A percentile compares a stretch with the other conserved stretches of the same genome.
phyloP scores from a whole-genome alignment of 2,113 vertebrate genomes.

The Petromus typicus region DNA sequence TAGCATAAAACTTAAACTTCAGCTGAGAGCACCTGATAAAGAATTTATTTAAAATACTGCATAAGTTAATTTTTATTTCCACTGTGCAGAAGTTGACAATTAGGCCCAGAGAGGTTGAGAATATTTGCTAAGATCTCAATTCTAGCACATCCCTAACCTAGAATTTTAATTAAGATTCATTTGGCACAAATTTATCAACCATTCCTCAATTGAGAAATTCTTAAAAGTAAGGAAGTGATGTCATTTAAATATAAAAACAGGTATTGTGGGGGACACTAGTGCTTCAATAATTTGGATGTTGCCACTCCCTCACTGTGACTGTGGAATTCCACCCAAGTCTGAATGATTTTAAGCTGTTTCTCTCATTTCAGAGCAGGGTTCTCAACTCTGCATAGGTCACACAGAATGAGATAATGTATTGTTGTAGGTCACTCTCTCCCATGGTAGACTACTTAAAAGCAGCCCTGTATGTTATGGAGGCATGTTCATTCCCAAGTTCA shows the following conservation, averaged over 20 bases:
- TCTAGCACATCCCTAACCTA: background rate
- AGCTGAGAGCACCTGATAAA: background rate
- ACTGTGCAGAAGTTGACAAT: background rate
- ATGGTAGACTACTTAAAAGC: background rate
- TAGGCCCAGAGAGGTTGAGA: background rate
- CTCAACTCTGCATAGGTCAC: background rate
- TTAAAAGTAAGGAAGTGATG: background rate
- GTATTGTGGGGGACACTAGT: background rate
- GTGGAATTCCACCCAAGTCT: background rate
- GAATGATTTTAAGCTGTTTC: background rate
- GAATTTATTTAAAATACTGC: background rate
- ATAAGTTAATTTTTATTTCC: background rate
- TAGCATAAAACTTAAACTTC: background rate
- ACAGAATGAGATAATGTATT: background rate
- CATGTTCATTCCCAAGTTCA: background rate
- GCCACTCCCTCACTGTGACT: background rate
- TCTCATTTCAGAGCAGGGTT: constrained; percentile 3
- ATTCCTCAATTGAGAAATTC: background rate
- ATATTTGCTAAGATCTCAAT: background rate
- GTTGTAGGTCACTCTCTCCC: background rate
- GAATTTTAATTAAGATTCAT: background rate
- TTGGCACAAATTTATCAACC: background rate
- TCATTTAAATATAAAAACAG: background rate
- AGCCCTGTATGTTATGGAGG: background rate
- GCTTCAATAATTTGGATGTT: background rate